Base-by-base conservation (phyloP, 2,888 invertebrate genomes). In the Dasysyrphus albostriatus region DNA sequence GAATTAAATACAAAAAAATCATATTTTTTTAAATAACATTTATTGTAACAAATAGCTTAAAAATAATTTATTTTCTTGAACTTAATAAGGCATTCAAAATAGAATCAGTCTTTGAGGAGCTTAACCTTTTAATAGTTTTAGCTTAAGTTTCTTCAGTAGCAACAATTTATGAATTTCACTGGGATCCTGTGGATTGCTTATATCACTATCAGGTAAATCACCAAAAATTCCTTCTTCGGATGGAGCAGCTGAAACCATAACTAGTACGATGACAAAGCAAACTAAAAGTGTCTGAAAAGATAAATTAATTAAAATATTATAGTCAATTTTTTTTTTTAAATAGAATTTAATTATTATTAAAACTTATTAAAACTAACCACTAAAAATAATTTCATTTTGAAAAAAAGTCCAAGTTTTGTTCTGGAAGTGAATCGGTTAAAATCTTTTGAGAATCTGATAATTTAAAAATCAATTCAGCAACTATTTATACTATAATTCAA, bases 181-280 rank as follows among this genome's bases (percentile, higher is more conserved):
- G 19, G 67, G 67, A 9, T 67, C 67, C 34, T 49, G 67, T 49
- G 67, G 67, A 12, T 63, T 63, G 63, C 6, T 9, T 1, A 65
- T 19, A 19, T 65, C 65, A 34, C 32, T 49, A n/a, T 65, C 65
- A 1, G 65, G 65, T 65, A 63, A 16, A 32, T 63, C 63, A 16
- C 29, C 44, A 4, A 63, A 16, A 10, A 63, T 44, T 29, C 63
- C 63, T 44, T 63, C 63, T 44, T 63, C 63, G 0, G 29, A n/a
- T 16, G 61, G 61, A 24, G 32, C 32, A 9, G 49, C 49, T 5
- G 47, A 49, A 7, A 19, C 37, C 49, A 49, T 32, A 0, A 34
- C 34, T 1, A 67, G 1, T 9, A n/a, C 63, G 2, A 44, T 3
- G 44, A 32, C 9, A 10, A 58, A 63, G 12, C 63, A 63, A 32